Base-by-base conservation (phyloP, 1,140 invertebrate species). In the Diplogasteroides magnus region DNA sequence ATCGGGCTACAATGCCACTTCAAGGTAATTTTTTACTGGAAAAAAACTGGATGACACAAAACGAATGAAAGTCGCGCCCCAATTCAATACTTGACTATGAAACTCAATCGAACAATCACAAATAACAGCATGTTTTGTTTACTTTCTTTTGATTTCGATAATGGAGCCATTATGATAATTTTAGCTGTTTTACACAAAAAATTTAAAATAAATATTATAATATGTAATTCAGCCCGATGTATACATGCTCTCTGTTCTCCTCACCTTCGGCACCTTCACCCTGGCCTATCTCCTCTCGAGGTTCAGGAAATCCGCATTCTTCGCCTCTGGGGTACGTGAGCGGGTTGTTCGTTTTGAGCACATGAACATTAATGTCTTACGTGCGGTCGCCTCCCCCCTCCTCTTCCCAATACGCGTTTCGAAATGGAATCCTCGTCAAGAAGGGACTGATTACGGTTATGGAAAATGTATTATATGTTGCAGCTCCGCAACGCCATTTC, bases 251-350 rank as follows among this genome's bases (percentile, higher is more conserved):
- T 97, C 94, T 69, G 88, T 94, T 77, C 87, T 97, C 60, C 87
- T 98, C 71, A 97, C 97, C 83, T 82, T 92, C 74, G 92, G 92
- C 70, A 98, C 96, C 26, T 98, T 97, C 84, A 84, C 90, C 28
- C 87, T 97, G 71, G 93, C 94, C 31, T 87, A 92, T 48, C 86
- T 89, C 67, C 85, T 98, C 28, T 97, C 98, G 85, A 89, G 91
- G 76, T 93, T 97, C 83, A 94, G 95, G 84, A 94, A 91, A 75
- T 90, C 91, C 19, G 86, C 92, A 23, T 97, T 96, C 85, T 98
- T 98, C 82, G 91, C 94, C n/a, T 90, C 91, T 2, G 91, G 91
- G 86, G 91, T 92, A 88, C 84, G 75, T n/a, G n/a, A n/a, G n/a
- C n/a, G 25, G n/a, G 23, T 27, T 65, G 26, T 19, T n/a, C 19